A percentile compares a stretch with the other conserved stretches of the same genome.
Conservation (phyloP, 2,113 vertebrate genomes). For the Brachionichthys hirsutus region DNA sequence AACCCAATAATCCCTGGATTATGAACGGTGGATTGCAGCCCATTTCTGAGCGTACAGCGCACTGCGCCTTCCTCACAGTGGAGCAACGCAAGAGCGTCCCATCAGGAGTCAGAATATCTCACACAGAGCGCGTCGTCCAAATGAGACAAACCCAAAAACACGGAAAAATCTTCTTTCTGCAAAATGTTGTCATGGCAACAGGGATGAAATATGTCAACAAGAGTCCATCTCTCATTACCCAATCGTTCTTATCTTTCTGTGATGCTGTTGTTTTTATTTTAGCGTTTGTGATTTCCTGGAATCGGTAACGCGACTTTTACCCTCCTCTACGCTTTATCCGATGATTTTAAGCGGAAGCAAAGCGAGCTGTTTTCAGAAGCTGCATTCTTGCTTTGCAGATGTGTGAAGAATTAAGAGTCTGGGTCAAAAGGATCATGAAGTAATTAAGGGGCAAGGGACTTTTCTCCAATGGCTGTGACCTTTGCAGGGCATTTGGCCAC, state of each 20-base stretch:
- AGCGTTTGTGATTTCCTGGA: not conserved
- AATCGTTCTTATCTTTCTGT: not conserved
- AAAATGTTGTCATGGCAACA: too few species aligned
- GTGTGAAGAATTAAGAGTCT: not conserved
- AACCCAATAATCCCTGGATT: conserved; percentile 79
- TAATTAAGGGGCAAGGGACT: conserved; percentile 4
- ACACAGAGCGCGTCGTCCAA: not conserved
- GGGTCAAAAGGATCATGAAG: not conserved
- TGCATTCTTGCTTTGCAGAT: not conserved
- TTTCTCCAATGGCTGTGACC: not conserved
- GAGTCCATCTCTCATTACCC: not conserved
- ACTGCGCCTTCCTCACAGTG: conserved; percentile 54
- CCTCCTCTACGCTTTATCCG: not conserved
- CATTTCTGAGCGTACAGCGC: conserved; percentile 57
- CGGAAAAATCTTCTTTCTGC: too few species aligned
- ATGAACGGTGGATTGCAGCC: conserved; percentile 76
- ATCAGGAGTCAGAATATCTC: conserved; percentile 11
- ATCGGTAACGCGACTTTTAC: too few species aligned
- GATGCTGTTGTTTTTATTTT: not conserved
- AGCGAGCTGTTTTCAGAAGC: not conserved
- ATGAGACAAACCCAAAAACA: not conserved
- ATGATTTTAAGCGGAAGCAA: not conserved
- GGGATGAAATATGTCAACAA: too few species aligned
- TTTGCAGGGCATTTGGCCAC: conserved; percentile 22
- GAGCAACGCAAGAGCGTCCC: conserved; percentile 26